These are phyloP conservation scores for Leptopilina drosophilae DNA, from an alignment of 2,888 invertebrate species.

Conservation along the genomic window DNA sequence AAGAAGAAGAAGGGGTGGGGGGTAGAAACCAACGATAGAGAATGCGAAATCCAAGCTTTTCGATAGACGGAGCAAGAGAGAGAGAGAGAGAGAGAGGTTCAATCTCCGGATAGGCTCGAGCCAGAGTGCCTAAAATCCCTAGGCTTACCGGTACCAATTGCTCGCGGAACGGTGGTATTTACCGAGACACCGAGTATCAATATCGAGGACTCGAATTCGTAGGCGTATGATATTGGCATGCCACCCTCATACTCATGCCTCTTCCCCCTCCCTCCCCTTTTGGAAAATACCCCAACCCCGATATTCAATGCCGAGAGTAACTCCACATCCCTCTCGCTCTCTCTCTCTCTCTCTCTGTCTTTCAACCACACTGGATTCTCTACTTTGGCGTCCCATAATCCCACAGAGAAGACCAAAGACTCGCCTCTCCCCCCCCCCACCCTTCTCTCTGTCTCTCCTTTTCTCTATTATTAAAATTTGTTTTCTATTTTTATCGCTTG, in stretches of 20 bases:
- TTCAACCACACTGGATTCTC: slow-evolving; percentile 46
- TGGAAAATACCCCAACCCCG: neutral
- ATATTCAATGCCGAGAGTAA: slow-evolving; percentile 44
- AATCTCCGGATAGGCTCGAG: slow-evolving; percentile 49
- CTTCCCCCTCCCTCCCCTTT: neutral
- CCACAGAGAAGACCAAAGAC: slow-evolving; percentile 41
- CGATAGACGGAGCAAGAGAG: neutral
- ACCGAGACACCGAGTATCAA: slow-evolving; percentile 59
- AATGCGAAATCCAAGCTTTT: slow-evolving; percentile 40
- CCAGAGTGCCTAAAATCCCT: slow-evolving; percentile 52
- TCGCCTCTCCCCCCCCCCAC: neutral
- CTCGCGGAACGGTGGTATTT: slow-evolving; percentile 52
- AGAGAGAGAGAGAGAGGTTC: slow-evolving; percentile 18
- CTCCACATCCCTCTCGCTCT: slow-evolving; percentile 43
- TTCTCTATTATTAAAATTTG: slow-evolving; percentile 19
- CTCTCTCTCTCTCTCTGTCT: neutral
- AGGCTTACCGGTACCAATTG: slow-evolving; percentile 55
- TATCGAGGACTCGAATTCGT: slow-evolving; percentile 57
- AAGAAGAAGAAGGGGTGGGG: neutral
- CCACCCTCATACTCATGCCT: slow-evolving; percentile 43
- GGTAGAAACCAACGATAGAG: neutral
- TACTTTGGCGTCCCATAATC: slow-evolving; percentile 52
- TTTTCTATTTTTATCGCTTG: neutral
- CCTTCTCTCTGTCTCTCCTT: neutral
- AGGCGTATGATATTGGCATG: slow-evolving; percentile 59